Evolutionary conservation across 2,797 vertebrate species (phyloP).

Genomic region (Micromesistius poutassou): DNA sequence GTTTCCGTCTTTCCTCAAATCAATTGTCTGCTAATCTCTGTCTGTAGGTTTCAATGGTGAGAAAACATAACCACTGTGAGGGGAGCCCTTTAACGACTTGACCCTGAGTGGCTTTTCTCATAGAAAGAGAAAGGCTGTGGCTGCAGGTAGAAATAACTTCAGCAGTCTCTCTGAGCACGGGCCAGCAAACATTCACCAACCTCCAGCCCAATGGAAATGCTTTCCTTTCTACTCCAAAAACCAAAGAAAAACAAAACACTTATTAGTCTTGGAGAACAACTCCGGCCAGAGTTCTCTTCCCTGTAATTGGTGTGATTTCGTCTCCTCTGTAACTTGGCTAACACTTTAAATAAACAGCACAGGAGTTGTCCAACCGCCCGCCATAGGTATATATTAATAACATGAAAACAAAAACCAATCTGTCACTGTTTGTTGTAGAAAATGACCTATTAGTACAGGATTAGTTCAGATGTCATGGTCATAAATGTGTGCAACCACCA

Average conservation of each 20-base stretch:
- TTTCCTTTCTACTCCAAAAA: background rate
- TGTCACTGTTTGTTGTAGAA: background rate
- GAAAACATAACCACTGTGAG: constrained; percentile 67
- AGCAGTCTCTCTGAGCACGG: constrained; percentile 26
- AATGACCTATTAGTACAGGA: background rate
- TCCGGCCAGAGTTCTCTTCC: background rate
- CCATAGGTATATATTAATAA: background rate
- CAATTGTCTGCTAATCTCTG: constrained; percentile 92
- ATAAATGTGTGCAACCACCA: background rate
- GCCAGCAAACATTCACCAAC: background rate
- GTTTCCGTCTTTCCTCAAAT: constrained; percentile 82
- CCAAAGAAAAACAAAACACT: background rate
- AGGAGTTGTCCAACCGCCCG: background rate
- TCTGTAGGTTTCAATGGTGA: constrained; percentile 85
- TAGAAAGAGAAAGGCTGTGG: constrained; percentile 56
- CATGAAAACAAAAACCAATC: background rate
- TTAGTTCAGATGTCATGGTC: background rate
- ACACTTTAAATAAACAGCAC: background rate
- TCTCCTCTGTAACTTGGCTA: background rate
- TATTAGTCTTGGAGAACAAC: background rate
- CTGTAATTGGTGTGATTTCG: background rate
- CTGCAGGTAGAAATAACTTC: constrained; percentile 37
- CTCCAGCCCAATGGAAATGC: background rate
- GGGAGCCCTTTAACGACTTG: constrained; percentile 64
- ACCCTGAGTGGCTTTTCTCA: constrained; percentile 71